A percentile compares a stretch with the other conserved stretches of the same genome.
phyloP scores from a whole-genome alignment of 1,140 invertebrate species.

The Megalonaias nervosa region DNA sequence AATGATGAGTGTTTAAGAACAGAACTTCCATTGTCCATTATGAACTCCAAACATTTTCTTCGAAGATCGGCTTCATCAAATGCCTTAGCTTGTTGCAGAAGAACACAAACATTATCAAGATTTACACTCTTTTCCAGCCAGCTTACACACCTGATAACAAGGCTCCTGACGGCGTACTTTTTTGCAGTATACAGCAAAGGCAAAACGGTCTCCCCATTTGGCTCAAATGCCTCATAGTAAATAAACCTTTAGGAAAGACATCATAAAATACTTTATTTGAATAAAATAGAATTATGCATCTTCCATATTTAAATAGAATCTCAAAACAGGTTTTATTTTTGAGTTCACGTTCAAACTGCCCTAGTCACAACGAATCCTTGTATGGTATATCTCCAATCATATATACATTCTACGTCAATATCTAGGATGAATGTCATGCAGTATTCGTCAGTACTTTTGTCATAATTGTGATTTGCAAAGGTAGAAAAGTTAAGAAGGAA shows the following conservation, averaged over 20 bases:
- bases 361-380: no score
- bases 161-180: slow-evolving; percentile 32
- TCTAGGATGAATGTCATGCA: no score
- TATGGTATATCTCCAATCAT: no score
- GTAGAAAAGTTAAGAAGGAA: no score
- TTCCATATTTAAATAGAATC: no score
- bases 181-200: slow-evolving; percentile 27
- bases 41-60: slow-evolving; percentile 27
- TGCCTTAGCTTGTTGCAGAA: slow-evolving; percentile 30
- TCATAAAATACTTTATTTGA: no score
- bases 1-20: slow-evolving; percentile 25
- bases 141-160: slow-evolving; percentile 25
- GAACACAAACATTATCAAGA: slow-evolving; percentile 31
- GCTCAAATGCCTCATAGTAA: slow-evolving; percentile 18
- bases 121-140: slow-evolving; percentile 21
- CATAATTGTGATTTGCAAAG: no score
- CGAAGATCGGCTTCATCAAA: slow-evolving; percentile 24
- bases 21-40: slow-evolving; percentile 25
- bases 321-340: no score
- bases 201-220: slow-evolving; percentile 8
- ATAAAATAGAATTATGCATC: no score
- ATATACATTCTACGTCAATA: no score
- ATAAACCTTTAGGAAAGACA: slow-evolving; percentile 5
- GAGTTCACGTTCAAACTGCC: no score
- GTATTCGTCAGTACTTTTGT: no score